A percentile compares a stretch with the other conserved stretches of the same genome.
phyloP scores from a whole-genome alignment of 2,888 invertebrate genomes.

The Aphidius colemani region DNA sequence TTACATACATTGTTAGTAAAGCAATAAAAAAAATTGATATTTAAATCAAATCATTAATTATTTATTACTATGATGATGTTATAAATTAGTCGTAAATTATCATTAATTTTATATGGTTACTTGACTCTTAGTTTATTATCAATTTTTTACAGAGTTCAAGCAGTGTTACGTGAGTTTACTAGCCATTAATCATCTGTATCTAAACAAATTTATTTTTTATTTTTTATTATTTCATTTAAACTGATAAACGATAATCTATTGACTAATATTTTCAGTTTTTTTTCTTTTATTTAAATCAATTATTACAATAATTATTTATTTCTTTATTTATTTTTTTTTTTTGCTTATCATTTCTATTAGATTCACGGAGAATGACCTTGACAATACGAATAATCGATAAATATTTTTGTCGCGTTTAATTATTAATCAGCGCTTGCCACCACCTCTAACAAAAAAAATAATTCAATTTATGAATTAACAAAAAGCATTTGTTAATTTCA shows the following conservation, averaged over 20 bases:
- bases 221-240: no score
- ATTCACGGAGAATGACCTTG: constrained; percentile 40
- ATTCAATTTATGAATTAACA: constrained; percentile 16
- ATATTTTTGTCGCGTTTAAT: constrained; percentile 23
- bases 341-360: constrained; percentile 8
- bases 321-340: constrained; percentile 13
- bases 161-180: constrained; percentile 56
- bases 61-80: no score
- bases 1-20: no score
- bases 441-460: constrained; percentile 23
- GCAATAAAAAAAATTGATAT: no score
- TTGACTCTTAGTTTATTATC: constrained; percentile 24
- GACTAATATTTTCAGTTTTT: constrained; percentile 3
- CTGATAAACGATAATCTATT: not conserved
- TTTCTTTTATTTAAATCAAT: not conserved
- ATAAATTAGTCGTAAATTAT: no score
- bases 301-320: constrained; percentile 17
- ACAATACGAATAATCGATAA: constrained; percentile 19
- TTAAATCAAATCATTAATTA: no score
- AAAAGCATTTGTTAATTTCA: constrained; percentile 9
- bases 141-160: constrained; percentile 47
- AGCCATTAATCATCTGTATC: constrained; percentile 27
- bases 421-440: constrained; percentile 28
- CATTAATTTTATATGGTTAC: not conserved
- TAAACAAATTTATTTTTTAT: no score